Conservation (phyloP, 1,140 invertebrate genomes). For the Diachasma alloeum region DNA sequence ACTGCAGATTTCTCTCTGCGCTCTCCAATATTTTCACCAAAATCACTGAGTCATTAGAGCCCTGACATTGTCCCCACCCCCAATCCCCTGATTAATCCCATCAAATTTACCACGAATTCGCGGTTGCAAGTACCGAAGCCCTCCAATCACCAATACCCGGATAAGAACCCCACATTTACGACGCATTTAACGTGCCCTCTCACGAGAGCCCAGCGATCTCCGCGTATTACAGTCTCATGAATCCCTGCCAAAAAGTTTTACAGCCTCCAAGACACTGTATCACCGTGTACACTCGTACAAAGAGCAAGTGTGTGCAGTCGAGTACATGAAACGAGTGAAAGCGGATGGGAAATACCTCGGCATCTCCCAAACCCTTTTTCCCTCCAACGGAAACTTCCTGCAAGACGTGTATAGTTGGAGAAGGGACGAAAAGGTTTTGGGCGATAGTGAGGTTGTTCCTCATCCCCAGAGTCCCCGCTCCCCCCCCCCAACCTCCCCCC, state of each 20-base stretch:
- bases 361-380: background rate
- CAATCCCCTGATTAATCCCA: no score
- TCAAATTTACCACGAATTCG: background rate
- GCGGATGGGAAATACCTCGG: background rate
- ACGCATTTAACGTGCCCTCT: background rate
- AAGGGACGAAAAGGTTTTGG: background rate
- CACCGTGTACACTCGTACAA: background rate
- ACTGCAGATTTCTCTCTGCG: no score
- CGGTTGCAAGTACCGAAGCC: background rate
- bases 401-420: background rate
- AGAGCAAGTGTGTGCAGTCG: background rate
- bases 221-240: slow-evolving; percentile 19
- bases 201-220: background rate
- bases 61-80: no score
- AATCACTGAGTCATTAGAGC: no score
- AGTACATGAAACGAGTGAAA: slow-evolving; percentile 7
- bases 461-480: background rate
- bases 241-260: slow-evolving; percentile 17
- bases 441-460: background rate
- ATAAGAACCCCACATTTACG: slow-evolving; percentile 4
- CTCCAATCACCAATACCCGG: background rate
- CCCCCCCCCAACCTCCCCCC: no score
- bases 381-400: background rate
- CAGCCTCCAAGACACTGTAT: slow-evolving; percentile 9
- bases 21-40: no score